These are phyloP conservation scores for Euproctis similis DNA, from an alignment of 2,888 invertebrate species.

Conservation along the genomic window DNA sequence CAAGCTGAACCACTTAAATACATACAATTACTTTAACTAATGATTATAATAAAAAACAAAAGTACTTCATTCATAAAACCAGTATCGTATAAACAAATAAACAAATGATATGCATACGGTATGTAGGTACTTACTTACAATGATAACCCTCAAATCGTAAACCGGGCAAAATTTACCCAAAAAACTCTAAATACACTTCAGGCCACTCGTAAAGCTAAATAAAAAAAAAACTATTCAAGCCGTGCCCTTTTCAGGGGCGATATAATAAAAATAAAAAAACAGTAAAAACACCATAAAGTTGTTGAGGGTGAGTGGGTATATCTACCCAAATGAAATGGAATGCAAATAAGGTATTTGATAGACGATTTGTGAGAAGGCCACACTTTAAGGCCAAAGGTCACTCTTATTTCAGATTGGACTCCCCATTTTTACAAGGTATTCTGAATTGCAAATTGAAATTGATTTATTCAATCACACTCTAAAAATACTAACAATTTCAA, in stretches of 20 bases:
- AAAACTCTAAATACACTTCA: constrained; percentile 25
- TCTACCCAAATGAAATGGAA: constrained; percentile 64
- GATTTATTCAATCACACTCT: no score
- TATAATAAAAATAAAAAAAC: constrained; percentile 54
- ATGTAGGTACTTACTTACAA: constrained; percentile 10
- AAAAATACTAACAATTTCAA: no score
- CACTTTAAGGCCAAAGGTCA: no score
- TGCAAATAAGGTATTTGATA: constrained; percentile 58
- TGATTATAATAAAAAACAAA: no score
- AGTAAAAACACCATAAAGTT: constrained; percentile 55
- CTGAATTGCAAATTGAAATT: no score
- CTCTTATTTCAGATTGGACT: no score
- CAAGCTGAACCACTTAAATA: no score
- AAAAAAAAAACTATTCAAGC: constrained; percentile 41
- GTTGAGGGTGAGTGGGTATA: constrained; percentile 33
- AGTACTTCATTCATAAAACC: no score
- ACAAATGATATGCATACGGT: not conserved
- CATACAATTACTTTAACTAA: no score
- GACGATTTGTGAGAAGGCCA: no score
- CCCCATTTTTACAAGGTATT: no score
- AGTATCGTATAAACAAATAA: no score
- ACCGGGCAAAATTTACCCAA: constrained; percentile 14
- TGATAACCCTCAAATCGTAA: constrained; percentile 15
- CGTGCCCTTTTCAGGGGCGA: constrained; percentile 32
- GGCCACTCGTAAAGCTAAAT: constrained; percentile 42